Conservation (phyloP, 2,113 vertebrate genomes). For the Petrocephalus zakoni region DNA sequence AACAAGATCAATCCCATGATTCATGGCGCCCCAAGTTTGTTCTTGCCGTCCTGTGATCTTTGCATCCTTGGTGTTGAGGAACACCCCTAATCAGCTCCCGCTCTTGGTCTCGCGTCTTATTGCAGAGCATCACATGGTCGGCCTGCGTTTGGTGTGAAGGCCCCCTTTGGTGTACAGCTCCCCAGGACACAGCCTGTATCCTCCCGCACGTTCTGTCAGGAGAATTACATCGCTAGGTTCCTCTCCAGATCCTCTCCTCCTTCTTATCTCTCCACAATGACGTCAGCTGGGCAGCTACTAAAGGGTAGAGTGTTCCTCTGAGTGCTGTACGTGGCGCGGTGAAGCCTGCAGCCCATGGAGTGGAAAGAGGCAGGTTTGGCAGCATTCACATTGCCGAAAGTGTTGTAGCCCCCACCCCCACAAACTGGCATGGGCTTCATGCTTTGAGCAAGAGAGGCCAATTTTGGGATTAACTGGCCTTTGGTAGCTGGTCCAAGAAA, state of each 20-base stretch:
- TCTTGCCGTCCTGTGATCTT: not conserved
- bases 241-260: not conserved
- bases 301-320: not conserved
- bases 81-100: not conserved
- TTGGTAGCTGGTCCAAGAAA: not conserved
- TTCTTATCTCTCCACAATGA: not conserved
- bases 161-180: not conserved
- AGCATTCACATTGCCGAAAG: not conserved
- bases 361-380: not conserved
- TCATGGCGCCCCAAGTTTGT: not conserved
- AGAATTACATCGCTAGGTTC: not conserved
- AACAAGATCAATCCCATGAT: not conserved
- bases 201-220: not conserved
- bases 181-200: not conserved
- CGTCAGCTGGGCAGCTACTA: not conserved
- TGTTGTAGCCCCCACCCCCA: not conserved
- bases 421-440: not conserved
- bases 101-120: not conserved
- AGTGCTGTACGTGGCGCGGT: not conserved
- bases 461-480: not conserved
- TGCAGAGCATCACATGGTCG: no score
- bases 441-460: not conserved
- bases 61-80: not conserved
- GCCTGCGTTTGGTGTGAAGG: not conserved
- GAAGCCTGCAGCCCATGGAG: not conserved